Percentiles rank a stretch among this genome's conserved stretches.
Evolutionary conservation across 1,140 invertebrate genomes (phyloP).

Genomic region (Camponotus floridanus): DNA sequence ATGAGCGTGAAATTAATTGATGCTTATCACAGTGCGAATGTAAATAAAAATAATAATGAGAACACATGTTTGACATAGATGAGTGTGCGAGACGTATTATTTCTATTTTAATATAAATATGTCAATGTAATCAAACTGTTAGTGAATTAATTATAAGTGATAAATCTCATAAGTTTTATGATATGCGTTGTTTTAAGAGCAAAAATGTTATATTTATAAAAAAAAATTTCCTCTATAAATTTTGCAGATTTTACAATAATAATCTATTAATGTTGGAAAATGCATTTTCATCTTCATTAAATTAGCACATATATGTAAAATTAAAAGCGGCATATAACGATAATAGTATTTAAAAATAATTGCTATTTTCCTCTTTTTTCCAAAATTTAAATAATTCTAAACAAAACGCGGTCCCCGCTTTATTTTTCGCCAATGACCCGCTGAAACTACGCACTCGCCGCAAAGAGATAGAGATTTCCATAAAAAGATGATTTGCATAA

Average conservation of each 20-base stretch:
- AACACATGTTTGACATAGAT: too few species aligned
- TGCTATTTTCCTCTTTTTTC: not conserved
- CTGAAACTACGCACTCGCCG: not conserved
- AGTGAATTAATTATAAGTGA: too few species aligned
- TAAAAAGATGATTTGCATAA: slow-evolving; percentile 22
- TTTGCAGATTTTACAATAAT: not conserved
- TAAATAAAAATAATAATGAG: too few species aligned
- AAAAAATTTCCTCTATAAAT: too few species aligned
- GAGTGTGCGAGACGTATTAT: too few species aligned
- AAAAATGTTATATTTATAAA: not conserved
- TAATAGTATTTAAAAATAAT: slow-evolving; percentile 16
- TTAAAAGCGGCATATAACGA: not conserved
- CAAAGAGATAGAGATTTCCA: not conserved
- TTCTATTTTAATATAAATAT: too few species aligned
- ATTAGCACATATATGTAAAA: not conserved
- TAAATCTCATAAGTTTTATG: not conserved
- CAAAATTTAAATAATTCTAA: slow-evolving; percentile 10
- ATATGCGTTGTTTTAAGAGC: not conserved
- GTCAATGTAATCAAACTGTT: too few species aligned
- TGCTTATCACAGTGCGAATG: too few species aligned
- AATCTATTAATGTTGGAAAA: not conserved
- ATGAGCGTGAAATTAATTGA: too few species aligned
- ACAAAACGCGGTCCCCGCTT: not conserved
- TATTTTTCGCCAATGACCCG: slow-evolving; percentile 27
- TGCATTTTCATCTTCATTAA: not conserved